Conservation (phyloP, 2,888 invertebrate genomes). For the Polydrusus cervinus region DNA sequence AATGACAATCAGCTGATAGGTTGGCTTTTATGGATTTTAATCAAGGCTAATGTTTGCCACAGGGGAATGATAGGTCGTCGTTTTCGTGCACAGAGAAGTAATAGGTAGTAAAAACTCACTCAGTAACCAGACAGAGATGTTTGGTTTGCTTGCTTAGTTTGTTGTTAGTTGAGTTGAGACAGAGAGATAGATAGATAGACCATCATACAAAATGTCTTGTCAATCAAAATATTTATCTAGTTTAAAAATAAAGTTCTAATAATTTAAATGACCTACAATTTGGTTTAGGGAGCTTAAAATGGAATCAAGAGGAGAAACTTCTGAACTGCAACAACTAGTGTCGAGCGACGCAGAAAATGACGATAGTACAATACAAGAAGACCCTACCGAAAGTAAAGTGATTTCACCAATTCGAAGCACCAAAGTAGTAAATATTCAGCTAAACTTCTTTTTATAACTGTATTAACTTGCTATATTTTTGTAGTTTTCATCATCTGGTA, state of each 20-base stretch:
- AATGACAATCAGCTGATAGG: neutral
- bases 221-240: constrained; percentile 13
- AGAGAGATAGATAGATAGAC: too few species aligned
- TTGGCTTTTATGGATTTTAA: too few species aligned
- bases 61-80: too few species aligned
- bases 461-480: constrained; percentile 31
- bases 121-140: too few species aligned
- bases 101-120: too few species aligned
- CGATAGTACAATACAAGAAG: constrained; percentile 69
- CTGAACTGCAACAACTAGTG: constrained; percentile 70
- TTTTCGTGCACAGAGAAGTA: too few species aligned
- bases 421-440: constrained; percentile 64
- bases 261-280: neutral
- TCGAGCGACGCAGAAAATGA: constrained; percentile 71
- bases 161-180: too few species aligned
- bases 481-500: constrained; percentile 70
- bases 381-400: constrained; percentile 67
- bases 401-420: constrained; percentile 68
- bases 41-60: too few species aligned
- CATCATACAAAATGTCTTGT: too few species aligned
- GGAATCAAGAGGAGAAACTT: constrained; percentile 70
- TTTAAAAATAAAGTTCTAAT: neutral
- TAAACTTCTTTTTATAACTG: neutral
- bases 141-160: too few species aligned
- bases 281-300: constrained; percentile 56